Percentiles rank a stretch among this genome's conserved stretches.
These are phyloP conservation scores for Halocynthia aurantium DNA, from an alignment of 23 tunicate species.

Conservation along the genomic window DNA sequence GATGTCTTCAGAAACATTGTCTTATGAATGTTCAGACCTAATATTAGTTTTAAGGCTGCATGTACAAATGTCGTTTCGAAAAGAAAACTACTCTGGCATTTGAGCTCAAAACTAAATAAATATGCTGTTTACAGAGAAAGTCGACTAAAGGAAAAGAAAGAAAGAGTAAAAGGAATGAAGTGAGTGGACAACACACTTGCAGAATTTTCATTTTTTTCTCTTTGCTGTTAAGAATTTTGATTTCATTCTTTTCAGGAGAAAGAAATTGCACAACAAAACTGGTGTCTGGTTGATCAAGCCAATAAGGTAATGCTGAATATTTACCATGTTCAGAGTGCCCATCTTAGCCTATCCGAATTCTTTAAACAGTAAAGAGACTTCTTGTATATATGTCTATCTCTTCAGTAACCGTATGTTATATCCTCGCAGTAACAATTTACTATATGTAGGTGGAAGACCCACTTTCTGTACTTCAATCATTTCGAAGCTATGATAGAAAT, in stretches of 20 bases:
- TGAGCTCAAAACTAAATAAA: no score
- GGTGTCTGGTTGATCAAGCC: neutral
- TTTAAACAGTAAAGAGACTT: neutral
- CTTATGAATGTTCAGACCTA: no score
- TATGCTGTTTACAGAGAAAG: constrained; percentile 1
- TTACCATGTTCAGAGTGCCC: neutral
- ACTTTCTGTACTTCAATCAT: constrained; percentile 49
- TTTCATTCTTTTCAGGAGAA: neutral
- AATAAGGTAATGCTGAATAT: neutral
- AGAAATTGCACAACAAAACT: constrained; percentile 1
- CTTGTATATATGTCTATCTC: neutral
- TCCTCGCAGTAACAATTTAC: neutral
- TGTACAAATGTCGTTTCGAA: no score
- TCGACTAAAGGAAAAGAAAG: constrained; percentile 8
- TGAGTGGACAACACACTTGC: neutral
- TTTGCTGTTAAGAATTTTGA: neutral
- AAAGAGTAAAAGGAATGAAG: neutral
- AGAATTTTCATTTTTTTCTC: neutral
- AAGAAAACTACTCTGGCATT: no score
- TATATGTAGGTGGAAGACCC: constrained; percentile 26
- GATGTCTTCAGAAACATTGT: no score
- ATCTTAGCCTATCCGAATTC: no score
- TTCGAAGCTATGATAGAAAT: constrained; percentile 40
- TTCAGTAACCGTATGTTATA: neutral
- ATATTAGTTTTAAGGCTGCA: no score